phyloP scores from a whole-genome alignment of 2,797 vertebrate genomes.

The Varecia variegata region DNA sequence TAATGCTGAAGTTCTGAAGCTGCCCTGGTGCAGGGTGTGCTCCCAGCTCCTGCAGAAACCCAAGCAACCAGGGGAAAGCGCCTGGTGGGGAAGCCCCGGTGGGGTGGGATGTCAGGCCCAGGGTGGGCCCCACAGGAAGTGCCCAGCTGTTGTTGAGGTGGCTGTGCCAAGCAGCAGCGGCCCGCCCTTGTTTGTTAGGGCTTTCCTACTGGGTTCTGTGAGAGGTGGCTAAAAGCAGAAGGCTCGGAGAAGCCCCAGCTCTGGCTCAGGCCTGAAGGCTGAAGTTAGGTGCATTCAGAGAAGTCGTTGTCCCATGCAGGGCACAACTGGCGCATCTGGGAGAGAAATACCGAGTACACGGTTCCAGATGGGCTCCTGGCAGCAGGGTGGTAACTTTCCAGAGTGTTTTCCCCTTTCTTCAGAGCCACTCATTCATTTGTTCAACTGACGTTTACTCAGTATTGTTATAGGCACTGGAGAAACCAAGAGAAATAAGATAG shows the following conservation, averaged over 20 bases:
- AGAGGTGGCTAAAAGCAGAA: not conserved
- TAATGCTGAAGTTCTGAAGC: not conserved
- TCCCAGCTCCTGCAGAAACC: not conserved
- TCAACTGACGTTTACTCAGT: not conserved
- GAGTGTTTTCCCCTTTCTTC: not conserved
- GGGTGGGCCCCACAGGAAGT: slow-evolving; percentile 52
- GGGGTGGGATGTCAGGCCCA: not conserved
- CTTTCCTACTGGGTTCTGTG: not conserved
- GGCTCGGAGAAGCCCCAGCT: not conserved
- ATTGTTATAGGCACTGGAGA: not conserved
- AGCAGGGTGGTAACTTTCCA: not conserved
- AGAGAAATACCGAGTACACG: not conserved
- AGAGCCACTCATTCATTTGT: not conserved
- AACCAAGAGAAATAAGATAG: not conserved
- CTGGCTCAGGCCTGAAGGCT: not conserved
- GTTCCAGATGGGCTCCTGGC: not conserved
- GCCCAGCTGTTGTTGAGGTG: not conserved
- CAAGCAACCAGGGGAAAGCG: not conserved
- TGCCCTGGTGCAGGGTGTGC: not conserved
- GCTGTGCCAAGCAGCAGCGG: not conserved
- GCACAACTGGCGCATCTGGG: not conserved
- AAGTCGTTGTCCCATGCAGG: not conserved
- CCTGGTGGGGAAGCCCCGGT: not conserved
- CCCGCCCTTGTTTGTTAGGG: slow-evolving; percentile 55
- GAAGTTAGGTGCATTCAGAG: not conserved